A percentile compares a stretch with the other conserved stretches of the same genome.
These are phyloP conservation scores for Mormyrus hasselquistii DNA, from an alignment of 2,797 vertebrate genomes.

Conservation along the genomic window DNA sequence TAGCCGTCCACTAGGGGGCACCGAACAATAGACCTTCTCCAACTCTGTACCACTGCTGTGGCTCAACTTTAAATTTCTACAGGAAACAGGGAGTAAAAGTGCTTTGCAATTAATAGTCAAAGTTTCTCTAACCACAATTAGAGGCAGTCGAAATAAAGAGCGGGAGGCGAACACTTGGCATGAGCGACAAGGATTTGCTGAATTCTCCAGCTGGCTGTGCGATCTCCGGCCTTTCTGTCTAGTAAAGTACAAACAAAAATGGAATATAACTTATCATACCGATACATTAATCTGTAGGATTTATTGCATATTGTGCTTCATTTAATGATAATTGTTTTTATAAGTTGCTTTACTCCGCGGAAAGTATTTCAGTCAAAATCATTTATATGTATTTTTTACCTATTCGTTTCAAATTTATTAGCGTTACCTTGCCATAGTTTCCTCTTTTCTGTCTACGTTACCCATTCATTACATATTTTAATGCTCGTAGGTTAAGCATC, in stretches of 20 bases:
- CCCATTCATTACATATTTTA: background rate
- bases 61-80: background rate
- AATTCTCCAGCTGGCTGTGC: background rate
- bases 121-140: background rate
- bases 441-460: background rate
- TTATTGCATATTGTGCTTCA: background rate
- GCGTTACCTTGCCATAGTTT: background rate
- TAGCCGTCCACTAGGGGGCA: background rate
- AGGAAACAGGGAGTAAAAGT: background rate
- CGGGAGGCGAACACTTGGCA: background rate
- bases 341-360: background rate
- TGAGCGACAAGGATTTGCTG: background rate
- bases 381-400: background rate
- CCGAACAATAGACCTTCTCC: background rate
- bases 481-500: background rate
- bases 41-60: background rate
- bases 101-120: conserved; percentile 8
- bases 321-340: background rate
- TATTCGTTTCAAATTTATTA: background rate
- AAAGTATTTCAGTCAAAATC: background rate
- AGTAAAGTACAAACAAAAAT: background rate
- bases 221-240: background rate
- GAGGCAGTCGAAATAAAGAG: background rate
- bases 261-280: background rate
- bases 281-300: background rate